Conservation (phyloP, 2,888 invertebrate genomes). For the Empis livida region DNA sequence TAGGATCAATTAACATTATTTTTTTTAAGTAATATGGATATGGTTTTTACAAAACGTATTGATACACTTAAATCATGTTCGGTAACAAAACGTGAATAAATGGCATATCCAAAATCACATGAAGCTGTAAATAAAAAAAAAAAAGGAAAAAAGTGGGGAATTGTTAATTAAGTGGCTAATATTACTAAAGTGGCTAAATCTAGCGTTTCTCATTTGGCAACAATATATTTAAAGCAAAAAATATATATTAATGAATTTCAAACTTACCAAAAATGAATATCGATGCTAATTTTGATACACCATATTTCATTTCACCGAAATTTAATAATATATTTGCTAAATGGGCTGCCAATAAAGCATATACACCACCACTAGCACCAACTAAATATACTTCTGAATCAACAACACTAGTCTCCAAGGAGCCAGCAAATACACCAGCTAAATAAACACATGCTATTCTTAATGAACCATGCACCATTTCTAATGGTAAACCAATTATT, state of each 20-base stretch:
- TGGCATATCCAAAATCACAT: conserved; percentile 81
- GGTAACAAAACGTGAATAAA: conserved; percentile 69
- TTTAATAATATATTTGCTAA: conserved; percentile 90
- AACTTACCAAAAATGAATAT: conserved; percentile 80
- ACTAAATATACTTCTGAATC: conserved; percentile 90
- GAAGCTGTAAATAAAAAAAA: conserved; percentile 48
- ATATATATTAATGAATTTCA: background rate
- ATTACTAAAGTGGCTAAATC: too few species aligned
- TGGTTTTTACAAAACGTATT: conserved; percentile 80
- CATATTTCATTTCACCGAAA: conserved; percentile 93
- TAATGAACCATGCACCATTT: conserved; percentile 92
- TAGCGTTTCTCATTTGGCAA: too few species aligned
- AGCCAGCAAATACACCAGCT: conserved; percentile 83
- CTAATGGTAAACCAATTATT: conserved; percentile 83
- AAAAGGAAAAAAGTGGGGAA: too few species aligned
- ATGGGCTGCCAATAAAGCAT: conserved; percentile 91
- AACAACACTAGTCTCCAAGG: conserved; percentile 70
- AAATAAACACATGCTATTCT: conserved; percentile 84
- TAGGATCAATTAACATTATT: conserved; percentile 69
- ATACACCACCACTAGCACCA: conserved; percentile 95
- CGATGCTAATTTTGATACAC: conserved; percentile 75
- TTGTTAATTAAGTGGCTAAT: too few species aligned
- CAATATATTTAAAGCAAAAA: background rate
- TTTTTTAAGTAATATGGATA: conserved; percentile 78
- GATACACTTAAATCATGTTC: conserved; percentile 73